Conservation (phyloP, 2,797 vertebrate species). For the Cercopithecus diana region DNA sequence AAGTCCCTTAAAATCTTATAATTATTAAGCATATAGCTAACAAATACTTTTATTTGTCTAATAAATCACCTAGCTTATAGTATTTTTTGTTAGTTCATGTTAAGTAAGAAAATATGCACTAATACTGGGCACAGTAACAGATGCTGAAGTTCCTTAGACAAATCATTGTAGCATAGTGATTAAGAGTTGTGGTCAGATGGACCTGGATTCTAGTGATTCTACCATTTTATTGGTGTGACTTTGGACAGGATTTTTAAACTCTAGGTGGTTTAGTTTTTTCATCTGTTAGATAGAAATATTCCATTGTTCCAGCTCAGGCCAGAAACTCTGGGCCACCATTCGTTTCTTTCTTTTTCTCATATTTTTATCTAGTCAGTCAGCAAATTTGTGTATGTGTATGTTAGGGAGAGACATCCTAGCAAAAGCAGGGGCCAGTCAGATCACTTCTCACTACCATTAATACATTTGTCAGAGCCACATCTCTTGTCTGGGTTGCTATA, state of each 20-base stretch:
- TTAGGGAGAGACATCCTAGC: no score
- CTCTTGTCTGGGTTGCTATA: neutral
- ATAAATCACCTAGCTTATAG: neutral
- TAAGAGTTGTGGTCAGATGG: neutral
- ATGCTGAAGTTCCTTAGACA: neutral
- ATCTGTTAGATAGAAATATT: neutral
- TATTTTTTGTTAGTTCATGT: conserved; percentile 10
- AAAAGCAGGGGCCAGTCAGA: neutral
- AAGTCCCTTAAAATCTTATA: neutral
- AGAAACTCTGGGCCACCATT: neutral
- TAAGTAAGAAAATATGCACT: neutral
- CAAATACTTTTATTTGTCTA: conserved; percentile 35
- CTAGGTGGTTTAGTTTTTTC: neutral
- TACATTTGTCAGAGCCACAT: neutral
- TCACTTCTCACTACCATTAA: neutral
- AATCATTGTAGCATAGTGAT: neutral
- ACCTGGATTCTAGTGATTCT: neutral
- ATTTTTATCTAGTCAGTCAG: neutral
- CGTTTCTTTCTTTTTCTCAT: neutral
- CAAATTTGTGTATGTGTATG: neutral
- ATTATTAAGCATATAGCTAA: neutral
- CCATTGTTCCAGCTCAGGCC: neutral
- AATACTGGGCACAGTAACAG: neutral
- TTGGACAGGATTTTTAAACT: neutral
- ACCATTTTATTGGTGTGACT: neutral